Base-by-base conservation (phyloP, 2,888 invertebrate genomes). In the Scaptomyza caliginosa region DNA sequence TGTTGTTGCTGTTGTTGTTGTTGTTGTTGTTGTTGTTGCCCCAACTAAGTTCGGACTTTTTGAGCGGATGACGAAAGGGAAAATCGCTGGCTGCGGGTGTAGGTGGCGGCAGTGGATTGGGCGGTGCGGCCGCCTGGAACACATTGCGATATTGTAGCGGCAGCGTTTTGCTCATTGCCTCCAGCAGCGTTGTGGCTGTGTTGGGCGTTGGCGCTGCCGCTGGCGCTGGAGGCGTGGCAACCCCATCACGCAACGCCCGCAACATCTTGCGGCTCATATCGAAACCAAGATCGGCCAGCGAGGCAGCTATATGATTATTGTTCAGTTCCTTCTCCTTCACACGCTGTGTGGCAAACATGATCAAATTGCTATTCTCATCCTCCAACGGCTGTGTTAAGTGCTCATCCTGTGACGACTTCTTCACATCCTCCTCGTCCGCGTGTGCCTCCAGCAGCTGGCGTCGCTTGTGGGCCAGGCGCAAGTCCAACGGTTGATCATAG, bases 331-430 rank as follows among this genome's bases (percentile, higher is more conserved):
- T 84, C 40, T 88, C 78, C 54, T 86, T 77, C 30, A n/a, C 45
- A 4, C 81, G 84, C 57, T 84, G 85, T 2, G 67, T 67, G 0
- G 75, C 84, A 45, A 73, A 88, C 68, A 85, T 67, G 28, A 96
- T 95, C 67, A 96, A 93, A 91, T 97, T 97, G 90, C 96, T 95
- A 91, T 97, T 97, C 92, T 97, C 97, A 91, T 97, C 97, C 91
- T 96, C 95, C 92, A 74, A 77, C 71, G 89, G 80, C 60, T 50
- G 76, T 51, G n/a, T 51, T 45, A 28, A n/a, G 30, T 46, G 10
- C 13, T 30, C 46, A 2, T 45, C 30, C 2, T 30, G 30, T 7
- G 13, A 13, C 13, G 32, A 32, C 7, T 32, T 32, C 5, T 13
- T 13, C 3, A 8, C 26, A n/a, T 17, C 63, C 39, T 64, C 68